A percentile compares a stretch with the other conserved stretches of the same genome.
Evolutionary conservation across 2,113 vertebrate species (phyloP).

Genomic region (Ia io): DNA sequence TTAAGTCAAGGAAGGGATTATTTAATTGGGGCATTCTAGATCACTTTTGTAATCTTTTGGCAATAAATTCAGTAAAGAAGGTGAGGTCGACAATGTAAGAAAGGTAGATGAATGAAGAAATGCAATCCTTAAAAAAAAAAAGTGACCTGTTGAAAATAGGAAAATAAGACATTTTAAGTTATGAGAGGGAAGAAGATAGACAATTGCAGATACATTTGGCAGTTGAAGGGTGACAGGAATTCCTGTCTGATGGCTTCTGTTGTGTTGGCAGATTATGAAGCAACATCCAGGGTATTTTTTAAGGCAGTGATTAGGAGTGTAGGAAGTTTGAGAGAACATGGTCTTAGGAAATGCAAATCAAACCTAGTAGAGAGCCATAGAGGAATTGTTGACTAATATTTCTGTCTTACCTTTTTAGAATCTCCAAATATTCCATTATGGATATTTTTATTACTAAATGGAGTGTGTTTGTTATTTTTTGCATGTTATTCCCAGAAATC

Average conservation of each 20-base stretch:
- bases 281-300: background rate
- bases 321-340: background rate
- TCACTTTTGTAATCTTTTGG: background rate
- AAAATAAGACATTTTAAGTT: background rate
- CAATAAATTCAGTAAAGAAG: background rate
- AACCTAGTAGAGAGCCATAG: background rate
- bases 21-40: background rate
- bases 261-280: background rate
- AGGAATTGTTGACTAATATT: background rate
- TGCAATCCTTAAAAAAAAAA: background rate
- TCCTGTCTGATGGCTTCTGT: background rate
- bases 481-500: background rate
- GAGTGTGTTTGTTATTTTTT: background rate
- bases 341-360: background rate
- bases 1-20: background rate
- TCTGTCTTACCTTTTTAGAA: background rate
- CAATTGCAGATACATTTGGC: background rate
- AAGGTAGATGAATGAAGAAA: background rate
- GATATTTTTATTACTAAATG: background rate
- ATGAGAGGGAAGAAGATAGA: background rate
- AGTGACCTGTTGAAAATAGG: background rate
- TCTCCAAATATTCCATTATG: background rate
- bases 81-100: background rate
- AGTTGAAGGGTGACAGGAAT: background rate
- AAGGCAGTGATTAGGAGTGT: background rate